Evolutionary conservation across 2,797 vertebrate genomes (phyloP).

Genomic region (Apogon talboti): DNA sequence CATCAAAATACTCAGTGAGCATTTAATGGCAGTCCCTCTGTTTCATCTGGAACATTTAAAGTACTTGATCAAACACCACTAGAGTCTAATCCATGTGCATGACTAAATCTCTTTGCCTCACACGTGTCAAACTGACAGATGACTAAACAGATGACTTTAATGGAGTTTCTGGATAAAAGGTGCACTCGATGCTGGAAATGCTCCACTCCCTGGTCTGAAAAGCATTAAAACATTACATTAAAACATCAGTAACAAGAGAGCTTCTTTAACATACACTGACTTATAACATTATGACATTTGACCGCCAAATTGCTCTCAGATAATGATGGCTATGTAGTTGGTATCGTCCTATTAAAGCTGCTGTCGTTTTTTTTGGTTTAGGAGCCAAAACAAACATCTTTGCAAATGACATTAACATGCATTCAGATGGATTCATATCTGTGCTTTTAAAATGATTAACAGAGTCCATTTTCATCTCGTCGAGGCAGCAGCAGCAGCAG

Average conservation of each 20-base stretch:
- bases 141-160: slow-evolving; percentile 54
- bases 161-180: slow-evolving; percentile 40
- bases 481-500: neutral
- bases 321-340: neutral
- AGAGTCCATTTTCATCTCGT: neutral
- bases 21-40: too few species aligned
- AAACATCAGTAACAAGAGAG: slow-evolving; percentile 5
- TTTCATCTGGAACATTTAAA: slow-evolving; percentile 4
- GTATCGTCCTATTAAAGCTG: too few species aligned
- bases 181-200: slow-evolving; percentile 10
- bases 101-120: neutral
- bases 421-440: neutral
- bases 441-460: neutral
- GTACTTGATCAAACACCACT: neutral
- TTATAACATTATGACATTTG: neutral
- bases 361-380: neutral
- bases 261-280: neutral
- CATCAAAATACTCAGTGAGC: too few species aligned
- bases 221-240: slow-evolving; percentile 3
- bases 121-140: slow-evolving; percentile 6
- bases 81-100: slow-evolving; percentile 16
- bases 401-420: neutral
- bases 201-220: slow-evolving; percentile 16
- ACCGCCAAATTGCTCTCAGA: neutral
- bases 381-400: neutral